phyloP scores from a whole-genome alignment of 2,888 invertebrate species.

The Andrena praecox region DNA sequence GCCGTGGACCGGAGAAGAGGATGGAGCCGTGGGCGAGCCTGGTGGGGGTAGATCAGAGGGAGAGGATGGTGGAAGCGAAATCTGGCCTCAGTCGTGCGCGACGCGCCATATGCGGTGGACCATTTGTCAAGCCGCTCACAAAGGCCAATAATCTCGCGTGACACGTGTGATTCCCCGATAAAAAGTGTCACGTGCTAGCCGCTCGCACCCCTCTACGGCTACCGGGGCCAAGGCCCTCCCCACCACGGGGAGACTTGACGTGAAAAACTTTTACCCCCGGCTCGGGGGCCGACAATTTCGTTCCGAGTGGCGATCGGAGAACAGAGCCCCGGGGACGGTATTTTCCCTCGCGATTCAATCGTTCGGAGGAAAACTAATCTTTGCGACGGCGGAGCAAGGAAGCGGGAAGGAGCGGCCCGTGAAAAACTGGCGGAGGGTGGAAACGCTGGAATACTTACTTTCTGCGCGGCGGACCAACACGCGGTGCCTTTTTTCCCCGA shows the following conservation, averaged over 20 bases:
- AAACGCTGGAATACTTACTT: constrained; percentile 24
- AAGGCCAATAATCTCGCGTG: constrained; percentile 78
- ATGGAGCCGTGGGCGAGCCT: constrained; percentile 16
- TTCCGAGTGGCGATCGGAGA: constrained; percentile 15
- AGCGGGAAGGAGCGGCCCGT: neutral
- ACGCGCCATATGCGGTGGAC: constrained; percentile 81
- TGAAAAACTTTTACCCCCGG: constrained; percentile 51
- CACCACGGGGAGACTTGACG: constrained; percentile 35
- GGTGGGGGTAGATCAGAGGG: constrained; percentile 76
- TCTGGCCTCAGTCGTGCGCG: constrained; percentile 80
- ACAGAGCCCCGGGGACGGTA: constrained; percentile 1
- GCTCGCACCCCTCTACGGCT: constrained; percentile 31
- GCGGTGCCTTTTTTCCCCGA: neutral
- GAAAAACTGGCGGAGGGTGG: neutral
- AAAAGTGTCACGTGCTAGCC: constrained; percentile 75
- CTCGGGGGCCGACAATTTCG: constrained; percentile 1
- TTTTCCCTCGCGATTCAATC: constrained; percentile 5
- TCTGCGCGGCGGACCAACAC: constrained; percentile 2
- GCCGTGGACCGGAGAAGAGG: constrained; percentile 42
- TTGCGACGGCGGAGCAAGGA: no score
- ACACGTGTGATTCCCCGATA: constrained; percentile 78
- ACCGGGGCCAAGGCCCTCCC: neutral
- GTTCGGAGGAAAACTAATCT: constrained; percentile 12
- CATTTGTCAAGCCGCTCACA: constrained; percentile 76
- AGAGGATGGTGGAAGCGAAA: constrained; percentile 72